Percentiles rank a stretch among this genome's conserved stretches.
phyloP scores from a whole-genome alignment of 2,888 invertebrate genomes.

The Xylophagus ater region DNA sequence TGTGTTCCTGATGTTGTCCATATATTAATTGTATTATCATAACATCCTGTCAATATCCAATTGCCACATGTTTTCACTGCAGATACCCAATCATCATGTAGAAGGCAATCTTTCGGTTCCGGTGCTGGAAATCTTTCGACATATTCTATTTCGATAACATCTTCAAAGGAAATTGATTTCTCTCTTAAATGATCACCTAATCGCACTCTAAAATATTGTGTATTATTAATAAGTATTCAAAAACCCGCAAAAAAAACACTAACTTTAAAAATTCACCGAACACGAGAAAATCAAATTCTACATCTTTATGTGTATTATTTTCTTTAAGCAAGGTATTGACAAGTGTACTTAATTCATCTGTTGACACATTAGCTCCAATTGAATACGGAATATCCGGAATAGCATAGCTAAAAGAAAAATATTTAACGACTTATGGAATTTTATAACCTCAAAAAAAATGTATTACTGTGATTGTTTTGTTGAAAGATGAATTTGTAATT shows the following conservation, averaged over 20 bases:
- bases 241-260: conserved; percentile 24
- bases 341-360: conserved; percentile 61
- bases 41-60: conserved; percentile 85
- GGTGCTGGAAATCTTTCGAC: conserved; percentile 84
- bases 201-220: conserved; percentile 19
- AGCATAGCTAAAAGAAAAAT: conserved; percentile 69
- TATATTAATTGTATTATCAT: conserved; percentile 83
- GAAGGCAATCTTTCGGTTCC: conserved; percentile 79
- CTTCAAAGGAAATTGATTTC: conserved; percentile 67
- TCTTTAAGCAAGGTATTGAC: conserved; percentile 68
- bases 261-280: conserved; percentile 69
- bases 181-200: conserved; percentile 66
- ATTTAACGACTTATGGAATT: no score
- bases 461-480: conserved; percentile 75
- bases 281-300: conserved; percentile 80
- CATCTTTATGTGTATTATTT: conserved; percentile 30
- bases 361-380: conserved; percentile 59
- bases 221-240: neutral
- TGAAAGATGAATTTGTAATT: conserved; percentile 65
- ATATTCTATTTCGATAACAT: conserved; percentile 82
- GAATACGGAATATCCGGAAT: conserved; percentile 77
- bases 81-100: conserved; percentile 98
- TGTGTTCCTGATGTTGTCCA: conserved; percentile 82
- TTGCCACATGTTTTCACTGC: conserved; percentile 60
- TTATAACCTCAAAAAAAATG: conserved; percentile 5